Conservation (phyloP, 2,113 vertebrate genomes). For the Cyanoramphus novaezelandiae region DNA sequence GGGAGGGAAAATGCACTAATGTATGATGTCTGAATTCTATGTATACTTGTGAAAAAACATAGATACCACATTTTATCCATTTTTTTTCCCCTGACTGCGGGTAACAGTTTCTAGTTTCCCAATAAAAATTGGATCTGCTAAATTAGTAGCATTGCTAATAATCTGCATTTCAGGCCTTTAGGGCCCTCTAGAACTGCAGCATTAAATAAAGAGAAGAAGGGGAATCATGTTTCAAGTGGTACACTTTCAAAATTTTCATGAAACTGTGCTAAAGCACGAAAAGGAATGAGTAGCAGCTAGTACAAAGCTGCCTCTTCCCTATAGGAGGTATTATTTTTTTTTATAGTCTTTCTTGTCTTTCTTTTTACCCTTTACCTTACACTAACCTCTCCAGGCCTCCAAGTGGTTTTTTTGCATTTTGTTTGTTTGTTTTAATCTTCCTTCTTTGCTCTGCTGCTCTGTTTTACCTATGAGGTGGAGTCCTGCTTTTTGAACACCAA, state of each 20-base stretch:
- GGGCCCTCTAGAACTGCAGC: background rate
- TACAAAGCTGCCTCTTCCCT: background rate
- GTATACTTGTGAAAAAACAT: background rate
- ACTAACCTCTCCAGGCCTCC: background rate
- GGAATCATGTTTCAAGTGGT: background rate
- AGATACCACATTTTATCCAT: background rate
- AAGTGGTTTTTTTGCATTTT: no score
- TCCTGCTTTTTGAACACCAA: background rate
- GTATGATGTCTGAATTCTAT: background rate
- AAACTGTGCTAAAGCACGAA: background rate
- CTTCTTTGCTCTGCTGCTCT: background rate
- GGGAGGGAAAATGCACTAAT: background rate
- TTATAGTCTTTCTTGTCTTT: background rate
- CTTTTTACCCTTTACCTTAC: background rate
- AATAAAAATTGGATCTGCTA: background rate
- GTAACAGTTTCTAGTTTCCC: background rate
- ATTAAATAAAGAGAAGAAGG: background rate
- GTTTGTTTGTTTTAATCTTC: background rate
- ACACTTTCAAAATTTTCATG: background rate
- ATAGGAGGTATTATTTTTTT: background rate
- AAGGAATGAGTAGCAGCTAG: background rate
- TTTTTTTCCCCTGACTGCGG: background rate
- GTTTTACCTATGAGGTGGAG: background rate
- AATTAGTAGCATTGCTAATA: background rate
- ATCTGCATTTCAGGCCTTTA: background rate